A percentile compares a stretch with the other conserved stretches of the same genome.
Conservation (phyloP, 2,797 vertebrate genomes). For the Pangasius larnaudii region DNA sequence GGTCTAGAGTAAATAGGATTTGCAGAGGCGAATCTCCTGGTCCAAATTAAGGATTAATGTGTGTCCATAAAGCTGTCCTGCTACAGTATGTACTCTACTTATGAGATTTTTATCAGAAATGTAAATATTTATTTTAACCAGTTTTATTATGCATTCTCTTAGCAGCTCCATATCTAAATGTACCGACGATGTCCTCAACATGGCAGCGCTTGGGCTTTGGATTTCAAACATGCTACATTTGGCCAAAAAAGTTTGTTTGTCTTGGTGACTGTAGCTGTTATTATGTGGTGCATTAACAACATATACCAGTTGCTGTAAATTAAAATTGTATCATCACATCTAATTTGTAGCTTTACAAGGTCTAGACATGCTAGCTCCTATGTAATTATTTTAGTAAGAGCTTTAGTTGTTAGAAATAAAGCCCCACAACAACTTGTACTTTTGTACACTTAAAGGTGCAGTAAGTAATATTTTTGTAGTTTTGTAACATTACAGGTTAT, state of each 20-base stretch:
- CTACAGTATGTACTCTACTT: background rate
- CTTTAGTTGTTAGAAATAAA: background rate
- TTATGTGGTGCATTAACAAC: constrained; percentile 50
- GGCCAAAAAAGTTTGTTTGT: constrained; percentile 55
- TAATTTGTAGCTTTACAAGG: background rate
- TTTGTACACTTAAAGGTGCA: background rate
- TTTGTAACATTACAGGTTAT: background rate
- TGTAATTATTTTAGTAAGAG: background rate
- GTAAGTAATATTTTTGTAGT: background rate
- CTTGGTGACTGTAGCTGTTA: constrained; percentile 51
- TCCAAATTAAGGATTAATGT: constrained; percentile 22
- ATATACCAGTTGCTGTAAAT: constrained; percentile 53
- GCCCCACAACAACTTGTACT: background rate
- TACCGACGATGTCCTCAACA: constrained; percentile 46
- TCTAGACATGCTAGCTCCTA: background rate
- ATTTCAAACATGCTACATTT: constrained; percentile 53
- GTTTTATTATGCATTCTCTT: constrained; percentile 5
- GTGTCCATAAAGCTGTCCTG: constrained; percentile 11
- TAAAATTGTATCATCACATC: constrained; percentile 7
- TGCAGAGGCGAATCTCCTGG: background rate
- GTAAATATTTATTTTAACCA: constrained; percentile 31
- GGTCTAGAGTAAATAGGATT: constrained; percentile 7
- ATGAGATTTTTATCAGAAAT: constrained; percentile 11
- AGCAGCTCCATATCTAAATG: constrained; percentile 20
- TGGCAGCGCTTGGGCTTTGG: constrained; percentile 44